Conservation (phyloP, 1,140 invertebrate species). For the Drosophila dunni region DNA sequence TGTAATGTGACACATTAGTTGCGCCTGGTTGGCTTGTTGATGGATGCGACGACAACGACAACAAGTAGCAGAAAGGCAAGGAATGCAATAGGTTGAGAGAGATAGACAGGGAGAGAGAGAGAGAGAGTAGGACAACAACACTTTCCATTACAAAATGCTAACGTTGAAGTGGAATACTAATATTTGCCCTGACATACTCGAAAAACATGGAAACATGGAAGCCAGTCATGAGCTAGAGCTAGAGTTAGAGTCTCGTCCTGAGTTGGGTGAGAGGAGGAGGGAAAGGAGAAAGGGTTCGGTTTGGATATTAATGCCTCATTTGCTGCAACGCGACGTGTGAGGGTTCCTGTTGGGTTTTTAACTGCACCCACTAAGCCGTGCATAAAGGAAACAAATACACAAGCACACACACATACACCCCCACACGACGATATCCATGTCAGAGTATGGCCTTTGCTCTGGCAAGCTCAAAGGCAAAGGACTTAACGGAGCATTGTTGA, state of each 20-base stretch:
- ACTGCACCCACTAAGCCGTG: constrained; percentile 64
- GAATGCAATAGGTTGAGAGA: background rate
- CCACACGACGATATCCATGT: constrained; percentile 21
- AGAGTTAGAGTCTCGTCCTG: background rate
- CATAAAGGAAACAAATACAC: constrained; percentile 53
- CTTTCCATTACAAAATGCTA: constrained; percentile 81
- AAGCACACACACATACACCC: constrained; percentile 18
- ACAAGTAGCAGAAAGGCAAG: constrained; percentile 10
- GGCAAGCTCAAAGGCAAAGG: constrained; percentile 41
- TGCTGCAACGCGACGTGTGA: constrained; percentile 54
- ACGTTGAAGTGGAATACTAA: constrained; percentile 81
- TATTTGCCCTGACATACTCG: constrained; percentile 76
- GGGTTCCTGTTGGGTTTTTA: constrained; percentile 29
- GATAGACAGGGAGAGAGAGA: background rate
- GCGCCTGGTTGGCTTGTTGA: constrained; percentile 67
- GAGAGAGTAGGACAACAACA: constrained; percentile 47
- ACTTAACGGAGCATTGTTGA: constrained; percentile 54
- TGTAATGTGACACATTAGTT: constrained; percentile 80
- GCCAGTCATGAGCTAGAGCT: constrained; percentile 39
- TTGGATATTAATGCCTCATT: constrained; percentile 82
- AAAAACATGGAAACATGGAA: constrained; percentile 62
- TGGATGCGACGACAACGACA: constrained; percentile 58
- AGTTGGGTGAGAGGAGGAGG: constrained; percentile 7
- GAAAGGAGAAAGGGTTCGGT: constrained; percentile 13
- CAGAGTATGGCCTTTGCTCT: constrained; percentile 38